Evolutionary conservation across 2,888 invertebrate species (phyloP), one percentile per base, ranked within the genome.

Genomic region (Oligia fasciuncula): DNA sequence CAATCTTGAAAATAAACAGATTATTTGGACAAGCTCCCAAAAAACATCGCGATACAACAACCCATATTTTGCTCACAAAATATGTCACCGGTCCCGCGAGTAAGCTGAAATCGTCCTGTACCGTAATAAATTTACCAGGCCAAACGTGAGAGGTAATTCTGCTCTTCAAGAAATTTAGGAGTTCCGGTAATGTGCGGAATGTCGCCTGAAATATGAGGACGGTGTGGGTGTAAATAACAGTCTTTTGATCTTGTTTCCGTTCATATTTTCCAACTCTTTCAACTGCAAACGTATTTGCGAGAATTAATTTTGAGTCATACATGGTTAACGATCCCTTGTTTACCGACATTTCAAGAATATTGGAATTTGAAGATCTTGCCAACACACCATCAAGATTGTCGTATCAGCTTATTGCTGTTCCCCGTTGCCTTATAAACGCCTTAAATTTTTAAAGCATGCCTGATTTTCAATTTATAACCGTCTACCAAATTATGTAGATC

Each of bases 91-190:
- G 76, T 80, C 81, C 81, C 86, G 43, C 60, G 70, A 79, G 85
- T 69, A 54, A 81, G 62, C 78, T 70, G 57, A 60, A 84, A 79
- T 83, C 74, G 77, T 77, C 86, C 72, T 72, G 76, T 73, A 88
- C 85, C 90, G 78, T 83, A 85, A 90, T 91, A 91, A 91, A 86
- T 89, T 79, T 80, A 65, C 57, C 78, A 83, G 76, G 79, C 80
- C 83, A 82, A 80, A 86, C 60, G 71, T 76, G 76, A 83, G 77
- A 80, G 71, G 85, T 80, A 88, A 88, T 85, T 88, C 73, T 54
- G 76, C 71, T 83, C 74, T 79, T 79, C 80, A 76, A 80, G 79
- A 80, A 79, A 82, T 86, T 89, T 79, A 71, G 78, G 80, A 69
- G 82, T 77, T 85, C 79, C 77, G 79, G 73, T 74, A 77, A 78